These are phyloP conservation scores for Lates calcarifer DNA, from an alignment of 2,113 vertebrate species.

Conservation along the genomic window DNA sequence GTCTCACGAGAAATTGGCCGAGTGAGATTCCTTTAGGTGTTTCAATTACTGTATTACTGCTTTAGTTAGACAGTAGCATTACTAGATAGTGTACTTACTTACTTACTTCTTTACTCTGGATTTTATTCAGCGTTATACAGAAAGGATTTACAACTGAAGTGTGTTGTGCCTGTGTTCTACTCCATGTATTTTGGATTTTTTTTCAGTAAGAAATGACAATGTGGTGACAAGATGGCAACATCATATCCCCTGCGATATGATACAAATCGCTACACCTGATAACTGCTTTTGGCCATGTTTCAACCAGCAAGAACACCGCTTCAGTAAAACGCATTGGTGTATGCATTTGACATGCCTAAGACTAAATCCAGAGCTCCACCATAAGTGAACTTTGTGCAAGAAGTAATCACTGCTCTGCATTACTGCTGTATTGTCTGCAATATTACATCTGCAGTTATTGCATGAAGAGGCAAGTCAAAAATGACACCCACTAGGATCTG, in stretches of 20 bases:
- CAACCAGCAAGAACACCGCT: not conserved
- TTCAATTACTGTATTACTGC: not conserved
- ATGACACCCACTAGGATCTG: constrained; percentile 14
- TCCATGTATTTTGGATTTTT: not conserved
- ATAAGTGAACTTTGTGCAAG: not conserved
- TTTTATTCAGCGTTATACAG: not conserved
- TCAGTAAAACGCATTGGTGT: no score
- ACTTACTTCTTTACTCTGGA: not conserved
- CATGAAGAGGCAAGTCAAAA: not conserved
- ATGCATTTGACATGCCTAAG: not conserved
- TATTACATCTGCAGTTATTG: not conserved
- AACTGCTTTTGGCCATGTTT: not conserved
- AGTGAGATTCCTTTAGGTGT: no score
- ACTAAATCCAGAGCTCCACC: not conserved
- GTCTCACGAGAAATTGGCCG: not conserved
- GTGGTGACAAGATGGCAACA: not conserved
- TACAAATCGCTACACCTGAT: not conserved
- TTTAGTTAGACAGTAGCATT: not conserved
- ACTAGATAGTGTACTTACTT: not conserved
- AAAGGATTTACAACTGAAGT: no score
- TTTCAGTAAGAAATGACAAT: not conserved
- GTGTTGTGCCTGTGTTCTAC: no score
- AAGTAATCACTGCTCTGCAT: not conserved
- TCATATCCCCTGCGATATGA: not conserved
- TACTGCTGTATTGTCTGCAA: not conserved